Percentiles rank a stretch among this genome's conserved stretches.
Conservation (phyloP, 2,113 vertebrate genomes). For the Corydoras sp. region DNA sequence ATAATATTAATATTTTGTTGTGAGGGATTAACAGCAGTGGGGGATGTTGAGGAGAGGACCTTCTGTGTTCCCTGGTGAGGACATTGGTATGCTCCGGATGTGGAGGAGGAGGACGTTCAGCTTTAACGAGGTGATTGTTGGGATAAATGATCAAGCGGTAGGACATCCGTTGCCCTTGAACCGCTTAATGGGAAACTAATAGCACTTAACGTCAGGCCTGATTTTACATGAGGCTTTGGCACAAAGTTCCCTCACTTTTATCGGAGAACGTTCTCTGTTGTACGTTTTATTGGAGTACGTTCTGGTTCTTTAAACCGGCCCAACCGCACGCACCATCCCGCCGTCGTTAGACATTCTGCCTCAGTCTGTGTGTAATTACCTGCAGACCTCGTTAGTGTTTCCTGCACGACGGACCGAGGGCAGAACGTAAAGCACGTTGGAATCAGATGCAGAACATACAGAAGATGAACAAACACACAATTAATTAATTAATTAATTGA, state of each 20-base stretch:
- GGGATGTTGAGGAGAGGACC: too few species aligned
- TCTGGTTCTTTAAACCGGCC: background rate
- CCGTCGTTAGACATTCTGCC: conserved; percentile 54
- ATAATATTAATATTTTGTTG: too few species aligned
- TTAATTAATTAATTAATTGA: too few species aligned
- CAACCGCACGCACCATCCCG: conserved; percentile 24
- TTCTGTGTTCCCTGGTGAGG: background rate
- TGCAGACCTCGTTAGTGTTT: conserved; percentile 55
- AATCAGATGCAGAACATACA: background rate
- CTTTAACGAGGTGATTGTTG: conserved; percentile 52
- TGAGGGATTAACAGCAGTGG: too few species aligned
- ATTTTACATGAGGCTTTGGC: conserved; percentile 57
- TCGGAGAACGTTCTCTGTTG: background rate
- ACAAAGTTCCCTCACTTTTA: conserved; percentile 38
- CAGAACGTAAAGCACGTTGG: conserved; percentile 27
- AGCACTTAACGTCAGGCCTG: conserved; percentile 52
- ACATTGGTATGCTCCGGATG: conserved; percentile 55
- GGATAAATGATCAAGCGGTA: conserved; percentile 59
- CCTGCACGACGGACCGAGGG: conserved; percentile 33
- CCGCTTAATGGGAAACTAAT: conserved; percentile 60
- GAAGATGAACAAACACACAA: conserved; percentile 13
- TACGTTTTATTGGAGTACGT: background rate
- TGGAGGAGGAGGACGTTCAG: background rate
- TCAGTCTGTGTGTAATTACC: conserved; percentile 57
- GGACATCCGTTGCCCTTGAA: conserved; percentile 60